phyloP scores from a whole-genome alignment of 2,797 vertebrate species.

The Sphaeramia orbicularis region DNA sequence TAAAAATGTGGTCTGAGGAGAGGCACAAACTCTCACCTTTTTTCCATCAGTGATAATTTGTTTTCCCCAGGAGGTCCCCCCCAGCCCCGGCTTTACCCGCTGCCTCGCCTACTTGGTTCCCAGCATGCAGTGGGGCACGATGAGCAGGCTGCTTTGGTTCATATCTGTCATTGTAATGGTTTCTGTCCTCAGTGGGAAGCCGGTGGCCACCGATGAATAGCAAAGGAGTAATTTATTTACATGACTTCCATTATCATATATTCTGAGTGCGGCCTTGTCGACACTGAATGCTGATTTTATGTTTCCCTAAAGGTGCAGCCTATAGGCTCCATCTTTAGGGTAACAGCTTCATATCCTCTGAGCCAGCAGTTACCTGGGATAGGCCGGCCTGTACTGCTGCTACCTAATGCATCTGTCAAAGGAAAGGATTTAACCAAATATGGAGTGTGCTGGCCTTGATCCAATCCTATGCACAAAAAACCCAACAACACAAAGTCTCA shows the following conservation, averaged over 20 bases:
- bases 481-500: no score
- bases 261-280: conserved; percentile 28
- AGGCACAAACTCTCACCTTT: conserved; percentile 50
- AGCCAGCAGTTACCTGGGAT: not conserved
- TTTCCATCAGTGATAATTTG: conserved; percentile 60
- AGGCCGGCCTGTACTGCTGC: not conserved
- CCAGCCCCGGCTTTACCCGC: conserved; percentile 27
- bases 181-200: conserved; percentile 54
- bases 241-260: conserved; percentile 51
- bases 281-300: conserved; percentile 31
- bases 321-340: conserved; percentile 3
- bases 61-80: conserved; percentile 65
- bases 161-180: conserved; percentile 73
- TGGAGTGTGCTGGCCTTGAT: not conserved
- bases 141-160: conserved; percentile 35
- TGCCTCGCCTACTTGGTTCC: conserved; percentile 53
- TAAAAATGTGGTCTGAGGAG: conserved; percentile 62
- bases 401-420: not conserved
- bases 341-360: not conserved
- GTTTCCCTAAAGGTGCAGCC: conserved; percentile 2
- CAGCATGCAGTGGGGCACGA: conserved; percentile 58
- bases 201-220: conserved; percentile 53
- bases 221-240: conserved; percentile 60
- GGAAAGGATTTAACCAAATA: not conserved
- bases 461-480: no score